Percentiles rank a stretch among this genome's conserved stretches.
These are phyloP conservation scores for Caenorhabditis remanei DNA, from an alignment of 1,140 invertebrate genomes.

Conservation along the genomic window DNA sequence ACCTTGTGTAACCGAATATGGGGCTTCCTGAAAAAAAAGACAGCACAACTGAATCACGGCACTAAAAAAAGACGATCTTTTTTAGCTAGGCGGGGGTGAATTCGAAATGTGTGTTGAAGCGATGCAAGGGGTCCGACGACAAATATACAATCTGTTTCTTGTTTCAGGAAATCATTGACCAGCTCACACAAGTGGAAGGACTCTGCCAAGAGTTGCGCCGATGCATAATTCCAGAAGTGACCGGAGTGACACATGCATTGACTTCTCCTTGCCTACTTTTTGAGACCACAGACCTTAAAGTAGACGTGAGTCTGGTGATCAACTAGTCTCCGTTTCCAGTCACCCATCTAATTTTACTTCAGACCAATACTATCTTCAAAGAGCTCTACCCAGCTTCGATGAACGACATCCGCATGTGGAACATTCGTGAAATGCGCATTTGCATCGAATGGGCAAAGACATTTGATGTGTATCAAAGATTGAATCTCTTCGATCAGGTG, in stretches of 20 bases:
- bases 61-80: not conserved
- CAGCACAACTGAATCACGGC: not conserved
- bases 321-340: conserved; percentile 39
- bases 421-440: conserved; percentile 75
- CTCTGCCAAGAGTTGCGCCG: conserved; percentile 71
- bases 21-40: conserved; percentile 39
- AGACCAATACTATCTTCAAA: conserved; percentile 74
- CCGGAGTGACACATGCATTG: conserved; percentile 72
- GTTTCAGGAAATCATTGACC: conserved; percentile 70
- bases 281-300: conserved; percentile 66
- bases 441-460: conserved; percentile 78
- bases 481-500: conserved; percentile 72
- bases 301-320: conserved; percentile 69
- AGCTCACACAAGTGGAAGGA: conserved; percentile 68
- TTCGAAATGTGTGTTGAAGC: not conserved
- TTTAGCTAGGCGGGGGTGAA: not conserved
- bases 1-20: conserved; percentile 40
- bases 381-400: conserved; percentile 77
- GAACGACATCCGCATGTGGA: conserved; percentile 78
- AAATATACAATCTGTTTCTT: not conserved
- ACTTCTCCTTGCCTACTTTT: conserved; percentile 70
- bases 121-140: not conserved
- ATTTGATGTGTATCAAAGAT: conserved; percentile 74
- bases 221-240: conserved; percentile 72
- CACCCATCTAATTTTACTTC: conserved; percentile 63